phyloP scores from a whole-genome alignment of 2,888 invertebrate species.

The Apantesis nais region DNA sequence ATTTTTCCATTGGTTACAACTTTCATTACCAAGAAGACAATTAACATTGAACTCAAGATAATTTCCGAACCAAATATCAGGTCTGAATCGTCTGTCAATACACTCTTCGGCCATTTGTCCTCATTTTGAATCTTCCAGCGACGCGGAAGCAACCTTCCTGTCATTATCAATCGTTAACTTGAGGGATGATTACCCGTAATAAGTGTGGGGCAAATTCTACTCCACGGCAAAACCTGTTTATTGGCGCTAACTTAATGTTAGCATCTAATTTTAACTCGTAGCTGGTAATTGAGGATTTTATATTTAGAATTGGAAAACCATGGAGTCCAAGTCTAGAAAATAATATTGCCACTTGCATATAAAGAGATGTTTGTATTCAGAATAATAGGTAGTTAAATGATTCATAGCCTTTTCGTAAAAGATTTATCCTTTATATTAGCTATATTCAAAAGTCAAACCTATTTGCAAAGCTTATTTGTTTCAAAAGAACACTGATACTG shows the following conservation, averaged over 20 bases:
- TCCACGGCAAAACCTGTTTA: slow-evolving; percentile 36
- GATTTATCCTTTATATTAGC: not conserved
- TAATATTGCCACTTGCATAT: not conserved
- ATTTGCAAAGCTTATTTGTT: no score
- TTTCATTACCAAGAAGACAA: not conserved
- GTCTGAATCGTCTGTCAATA: not conserved
- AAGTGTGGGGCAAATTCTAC: slow-evolving; percentile 44
- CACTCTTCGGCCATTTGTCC: not conserved
- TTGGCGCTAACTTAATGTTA: slow-evolving; percentile 42
- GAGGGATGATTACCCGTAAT: slow-evolving; percentile 58
- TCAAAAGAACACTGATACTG: no score
- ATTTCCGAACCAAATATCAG: not conserved
- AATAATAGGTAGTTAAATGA: no score
- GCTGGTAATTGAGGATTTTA: slow-evolving; percentile 35
- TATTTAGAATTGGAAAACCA: slow-evolving; percentile 28
- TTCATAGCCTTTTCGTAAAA: no score
- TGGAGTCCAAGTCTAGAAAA: not conserved
- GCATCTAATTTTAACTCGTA: slow-evolving; percentile 36
- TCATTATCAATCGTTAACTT: slow-evolving; percentile 65
- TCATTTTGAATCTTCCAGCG: slow-evolving; percentile 51
- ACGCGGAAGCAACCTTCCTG: slow-evolving; percentile 71
- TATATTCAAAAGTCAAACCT: not conserved
- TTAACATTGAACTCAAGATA: not conserved
- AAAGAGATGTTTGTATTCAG: not conserved
- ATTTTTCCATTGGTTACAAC: not conserved